Conservation (phyloP, 2,797 vertebrate genomes). For the Helarctos malayanus region DNA sequence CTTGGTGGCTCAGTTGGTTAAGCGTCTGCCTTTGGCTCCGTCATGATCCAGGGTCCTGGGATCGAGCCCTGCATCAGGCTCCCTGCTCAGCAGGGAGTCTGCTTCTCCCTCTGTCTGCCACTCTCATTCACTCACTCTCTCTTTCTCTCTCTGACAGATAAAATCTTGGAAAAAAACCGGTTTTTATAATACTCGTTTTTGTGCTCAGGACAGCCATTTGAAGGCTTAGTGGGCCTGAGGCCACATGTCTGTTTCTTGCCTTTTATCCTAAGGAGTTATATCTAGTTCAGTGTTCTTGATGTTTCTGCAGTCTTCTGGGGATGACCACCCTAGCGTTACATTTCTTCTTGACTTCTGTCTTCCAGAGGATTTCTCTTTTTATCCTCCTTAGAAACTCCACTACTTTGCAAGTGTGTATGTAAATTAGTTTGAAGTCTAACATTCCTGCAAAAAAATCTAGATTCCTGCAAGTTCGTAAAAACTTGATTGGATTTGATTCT, state of each 20-base stretch:
- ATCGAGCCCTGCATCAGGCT: no score
- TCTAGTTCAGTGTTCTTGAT: not conserved
- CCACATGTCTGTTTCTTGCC: not conserved
- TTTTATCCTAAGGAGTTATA: not conserved
- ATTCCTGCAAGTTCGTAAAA: not conserved
- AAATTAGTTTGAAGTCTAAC: not conserved
- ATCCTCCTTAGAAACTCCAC: not conserved
- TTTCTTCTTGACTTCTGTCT: conserved; percentile 15
- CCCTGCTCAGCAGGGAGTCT: no score
- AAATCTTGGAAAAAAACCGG: not conserved
- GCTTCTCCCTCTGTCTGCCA: not conserved
- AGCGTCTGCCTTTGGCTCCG: no score
- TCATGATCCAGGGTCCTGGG: no score
- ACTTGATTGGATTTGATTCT: not conserved
- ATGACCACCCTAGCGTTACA: not conserved
- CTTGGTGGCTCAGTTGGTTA: no score
- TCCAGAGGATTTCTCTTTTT: not conserved
- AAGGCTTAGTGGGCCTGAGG: not conserved
- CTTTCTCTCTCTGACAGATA: no score
- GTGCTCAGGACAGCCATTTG: not conserved
- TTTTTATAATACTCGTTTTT: not conserved
- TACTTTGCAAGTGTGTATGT: not conserved
- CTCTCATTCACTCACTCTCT: no score
- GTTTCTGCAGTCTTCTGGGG: not conserved
- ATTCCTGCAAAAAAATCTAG: not conserved